Base-by-base conservation (phyloP, 2,888 invertebrate genomes). In the Ganaspis brasiliensis region DNA sequence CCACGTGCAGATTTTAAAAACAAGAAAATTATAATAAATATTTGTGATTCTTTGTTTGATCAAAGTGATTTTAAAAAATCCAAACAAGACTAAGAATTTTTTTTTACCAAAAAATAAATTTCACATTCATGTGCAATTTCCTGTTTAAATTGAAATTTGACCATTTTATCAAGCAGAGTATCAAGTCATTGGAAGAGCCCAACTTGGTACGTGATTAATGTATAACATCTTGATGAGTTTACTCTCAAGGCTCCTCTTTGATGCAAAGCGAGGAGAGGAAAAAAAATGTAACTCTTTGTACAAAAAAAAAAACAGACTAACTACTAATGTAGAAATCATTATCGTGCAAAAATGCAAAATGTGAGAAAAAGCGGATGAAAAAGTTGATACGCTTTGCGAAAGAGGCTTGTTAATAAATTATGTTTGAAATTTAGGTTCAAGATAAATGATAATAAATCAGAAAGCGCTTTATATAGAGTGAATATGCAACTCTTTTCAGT, bases 221-320 rank as follows among this genome's bases (percentile, higher is more conserved):
- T 14, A 56, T 21, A 26, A 57, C 26, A 57, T 57, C 6, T 57
- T 26, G 57, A 57, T 57, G 57, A 57, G 26, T 26, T 57, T 26
- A 19, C 55, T 55, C 56, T 56, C 24, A 57, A 57, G 57, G 57
- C 26, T 26, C n/a, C 24, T 26, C n/a, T 57, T 26, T 57, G 57
- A 57, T 57, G 26, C 24, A 57, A 57, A 8, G 57, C 57, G 14
- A 16, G 16, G 16, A 16, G 52, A n/a, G 31, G 8, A 52, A 52
- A 16, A 52, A 52, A 16, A n/a, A n/a, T n/a, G n/a, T n/a, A n/a
- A n/a, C n/a, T n/a, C n/a, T 52, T 19, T 16, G 6, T 16, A 8
- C 52, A 16, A 56, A 26, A 56, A 16, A 56, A 26, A 56, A 56
- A 14, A 1, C 3, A 24, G 24, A 56, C 24, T 56, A 26, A 24